A percentile compares a stretch with the other conserved stretches of the same genome.
Conservation (phyloP, 2,113 vertebrate genomes). For the Petaurus breviceps region DNA sequence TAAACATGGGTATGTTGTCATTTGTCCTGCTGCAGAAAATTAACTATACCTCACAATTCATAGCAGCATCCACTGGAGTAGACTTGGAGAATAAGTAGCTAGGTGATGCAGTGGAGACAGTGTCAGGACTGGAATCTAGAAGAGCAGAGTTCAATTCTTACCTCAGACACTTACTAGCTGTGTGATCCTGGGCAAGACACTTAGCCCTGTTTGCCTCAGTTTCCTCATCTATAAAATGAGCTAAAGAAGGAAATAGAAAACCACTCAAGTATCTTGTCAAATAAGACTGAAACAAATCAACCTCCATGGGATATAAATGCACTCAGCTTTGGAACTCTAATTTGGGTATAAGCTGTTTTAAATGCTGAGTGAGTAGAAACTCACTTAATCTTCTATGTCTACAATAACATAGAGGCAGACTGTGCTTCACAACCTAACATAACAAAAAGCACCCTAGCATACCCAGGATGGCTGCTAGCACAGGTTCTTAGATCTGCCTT, state of each 20-base stretch:
- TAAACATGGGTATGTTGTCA: background rate
- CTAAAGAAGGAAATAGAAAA: background rate
- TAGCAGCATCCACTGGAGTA: background rate
- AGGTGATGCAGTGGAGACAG: too few species aligned
- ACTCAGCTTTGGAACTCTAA: background rate
- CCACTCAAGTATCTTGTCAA: background rate
- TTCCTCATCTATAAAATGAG: too few species aligned
- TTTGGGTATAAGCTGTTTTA: background rate
- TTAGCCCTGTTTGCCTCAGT: background rate
- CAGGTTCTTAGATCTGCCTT: too few species aligned
- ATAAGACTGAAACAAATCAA: background rate
- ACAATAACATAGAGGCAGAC: background rate
- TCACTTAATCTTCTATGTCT: background rate
- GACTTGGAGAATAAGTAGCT: background rate
- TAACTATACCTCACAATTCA: background rate
- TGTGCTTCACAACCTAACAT: background rate
- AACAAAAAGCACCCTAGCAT: too few species aligned
- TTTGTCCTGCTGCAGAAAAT: background rate
- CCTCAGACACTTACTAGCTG: background rate
- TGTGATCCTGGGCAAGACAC: background rate
- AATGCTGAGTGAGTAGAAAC: background rate
- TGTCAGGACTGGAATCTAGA: background rate
- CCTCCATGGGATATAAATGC: background rate
- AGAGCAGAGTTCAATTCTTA: too few species aligned
- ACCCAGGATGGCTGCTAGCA: too few species aligned